Evolutionary conservation across 2,113 vertebrate genomes (phyloP).

Genomic region (Tragelaphus strepsiceros): DNA sequence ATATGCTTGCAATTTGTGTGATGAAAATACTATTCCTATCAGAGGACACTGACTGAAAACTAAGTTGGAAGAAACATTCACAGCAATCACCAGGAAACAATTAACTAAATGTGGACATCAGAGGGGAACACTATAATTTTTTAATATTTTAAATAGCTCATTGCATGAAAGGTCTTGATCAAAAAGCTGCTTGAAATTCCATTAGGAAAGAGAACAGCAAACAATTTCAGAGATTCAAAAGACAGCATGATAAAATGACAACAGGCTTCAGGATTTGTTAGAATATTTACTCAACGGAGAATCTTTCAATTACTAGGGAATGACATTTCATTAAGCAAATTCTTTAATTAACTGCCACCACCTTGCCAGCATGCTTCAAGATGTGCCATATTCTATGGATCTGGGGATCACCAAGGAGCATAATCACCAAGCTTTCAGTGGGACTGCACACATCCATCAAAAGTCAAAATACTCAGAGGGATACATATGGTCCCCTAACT

Average conservation of each 20-base stretch:
- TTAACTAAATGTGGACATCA: not conserved
- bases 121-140: not conserved
- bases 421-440: not conserved
- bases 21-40: not conserved
- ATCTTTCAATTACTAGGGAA: not conserved
- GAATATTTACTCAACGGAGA: not conserved
- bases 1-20: not conserved
- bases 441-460: not conserved
- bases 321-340: conserved; percentile 33
- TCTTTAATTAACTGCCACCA: conserved; percentile 56
- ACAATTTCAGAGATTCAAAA: conserved; percentile 46
- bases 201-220: conserved; percentile 67
- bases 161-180: conserved; percentile 46
- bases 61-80: not conserved
- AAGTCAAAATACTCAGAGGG: not conserved
- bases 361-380: not conserved
- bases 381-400: not conserved
- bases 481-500: not conserved
- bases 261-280: not conserved
- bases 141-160: not conserved
- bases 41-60: not conserved
- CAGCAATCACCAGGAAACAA: conserved; percentile 2
- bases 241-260: conserved; percentile 32
- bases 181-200: conserved; percentile 67
- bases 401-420: not conserved